Conservation (phyloP, 1,140 invertebrate species). For the Drosophila murphyi region DNA sequence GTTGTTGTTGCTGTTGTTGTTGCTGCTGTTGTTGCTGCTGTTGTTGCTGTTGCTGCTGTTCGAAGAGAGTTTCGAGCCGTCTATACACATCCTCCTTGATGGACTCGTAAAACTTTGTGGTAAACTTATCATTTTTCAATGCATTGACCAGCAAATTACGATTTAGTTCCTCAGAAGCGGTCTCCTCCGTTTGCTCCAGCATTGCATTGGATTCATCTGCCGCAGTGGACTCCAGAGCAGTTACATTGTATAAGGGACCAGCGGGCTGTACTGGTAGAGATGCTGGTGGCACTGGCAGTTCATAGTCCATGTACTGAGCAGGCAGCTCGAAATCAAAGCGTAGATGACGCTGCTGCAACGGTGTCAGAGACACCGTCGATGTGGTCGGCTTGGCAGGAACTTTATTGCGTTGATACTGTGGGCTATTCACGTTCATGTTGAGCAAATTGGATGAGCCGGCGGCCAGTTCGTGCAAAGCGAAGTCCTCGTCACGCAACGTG, state of each 20-base stretch:
- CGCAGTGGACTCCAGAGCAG: conserved; percentile 33
- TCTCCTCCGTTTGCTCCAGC: conserved; percentile 69
- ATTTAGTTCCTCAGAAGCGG: conserved; percentile 79
- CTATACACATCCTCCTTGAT: conserved; percentile 89
- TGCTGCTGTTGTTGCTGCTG: conserved; percentile 85
- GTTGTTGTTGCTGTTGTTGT: not conserved
- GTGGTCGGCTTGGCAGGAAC: conserved; percentile 72
- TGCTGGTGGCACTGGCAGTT: conserved; percentile 30
- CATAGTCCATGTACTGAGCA: conserved; percentile 63
- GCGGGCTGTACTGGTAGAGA: conserved; percentile 1
- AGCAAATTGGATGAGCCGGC: conserved; percentile 55
- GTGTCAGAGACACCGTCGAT: conserved; percentile 60
- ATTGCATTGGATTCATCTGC: conserved; percentile 55
- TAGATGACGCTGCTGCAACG: conserved; percentile 78
- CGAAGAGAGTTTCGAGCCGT: conserved; percentile 88
- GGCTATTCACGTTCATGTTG: conserved; percentile 80
- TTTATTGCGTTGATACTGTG: conserved; percentile 75
- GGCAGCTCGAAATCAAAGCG: conserved; percentile 71
- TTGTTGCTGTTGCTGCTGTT: conserved; percentile 87
- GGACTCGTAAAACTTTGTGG: conserved; percentile 88
- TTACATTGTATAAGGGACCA: conserved; percentile 46
- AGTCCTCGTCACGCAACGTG: conserved; percentile 55
- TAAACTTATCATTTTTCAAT: conserved; percentile 84
- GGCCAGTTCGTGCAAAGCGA: conserved; percentile 39
- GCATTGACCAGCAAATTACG: conserved; percentile 81